Base-by-base conservation (phyloP, 2,888 invertebrate species). In the Pomacea canaliculata region DNA sequence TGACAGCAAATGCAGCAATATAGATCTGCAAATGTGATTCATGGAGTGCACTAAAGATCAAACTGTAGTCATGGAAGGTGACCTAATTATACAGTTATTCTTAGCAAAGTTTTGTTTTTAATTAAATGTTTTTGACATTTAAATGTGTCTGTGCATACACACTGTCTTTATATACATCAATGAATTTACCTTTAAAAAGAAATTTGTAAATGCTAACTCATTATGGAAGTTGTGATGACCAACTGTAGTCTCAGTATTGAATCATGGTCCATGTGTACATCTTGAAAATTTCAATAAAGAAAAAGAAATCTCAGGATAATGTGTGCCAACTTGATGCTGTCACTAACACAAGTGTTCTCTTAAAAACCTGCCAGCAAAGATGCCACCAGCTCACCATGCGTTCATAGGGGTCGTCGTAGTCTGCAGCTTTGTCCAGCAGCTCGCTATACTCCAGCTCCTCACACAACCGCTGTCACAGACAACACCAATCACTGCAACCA, bases 361-460 rank as follows among this genome's bases (percentile, higher is more conserved):
- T n/a, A 67, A 27, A 37, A 18, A 27, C 19, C 23, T 67, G n/a
- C 4, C n/a, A 49, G 51, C 51, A 10, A 56, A 56, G 51, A 56
- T 13, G 51, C 37, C 5, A 5, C 51, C 51, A 56, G 82, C 87
- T 79, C 73, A 95, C 93, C 94, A 95, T 94, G 80, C 95, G 92
- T 86, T 95, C 95, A 80, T 93, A 93, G 0, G 94, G 93, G 86
- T 93, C 94, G 70, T 92, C 92, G 82, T 94, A 92, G 49, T 93
- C 93, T 0, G 94, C 93, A 76, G 96, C 96, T 81, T 94, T 93
- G 90, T 96, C 96, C 73, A 96, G 91, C 56, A 96, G 92, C 86
- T 95, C 95, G 8, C 94, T 94, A 91, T 96, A 96, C 87, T 96
- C 96, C 74, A 96, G 91, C 89, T 96, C 96, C 88, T 96, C 96